Evolutionary conservation across 2,113 vertebrate species (phyloP).

Genomic region (Aix galericulata): DNA sequence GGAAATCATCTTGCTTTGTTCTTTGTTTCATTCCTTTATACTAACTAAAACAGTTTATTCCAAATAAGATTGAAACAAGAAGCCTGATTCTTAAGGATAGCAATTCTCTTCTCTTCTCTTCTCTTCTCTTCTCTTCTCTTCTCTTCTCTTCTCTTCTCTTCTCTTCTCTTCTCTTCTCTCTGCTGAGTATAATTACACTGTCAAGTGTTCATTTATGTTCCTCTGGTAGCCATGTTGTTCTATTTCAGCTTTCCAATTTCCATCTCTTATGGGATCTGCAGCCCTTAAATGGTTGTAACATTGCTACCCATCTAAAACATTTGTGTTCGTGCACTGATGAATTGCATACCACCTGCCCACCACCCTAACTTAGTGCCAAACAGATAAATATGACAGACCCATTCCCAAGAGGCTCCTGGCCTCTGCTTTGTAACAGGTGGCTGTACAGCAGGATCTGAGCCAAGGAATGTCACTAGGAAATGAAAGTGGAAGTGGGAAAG

Average conservation of each 20-base stretch:
- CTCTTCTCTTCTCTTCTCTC: too few species aligned
- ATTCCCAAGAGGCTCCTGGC: background rate
- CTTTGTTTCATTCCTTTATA: background rate
- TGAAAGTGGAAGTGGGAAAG: background rate
- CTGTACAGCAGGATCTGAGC: background rate
- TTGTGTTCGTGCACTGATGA: fast-evolving
- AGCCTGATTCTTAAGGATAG: constrained; percentile 34
- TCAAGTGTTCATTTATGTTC: constrained; percentile 24
- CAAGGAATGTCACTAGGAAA: background rate
- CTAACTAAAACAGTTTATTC: background rate
- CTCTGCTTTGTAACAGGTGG: constrained; percentile 24
- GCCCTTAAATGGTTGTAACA: background rate
- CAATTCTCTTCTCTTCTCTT: background rate
- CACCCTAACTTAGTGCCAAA: background rate
- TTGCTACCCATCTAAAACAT: background rate
- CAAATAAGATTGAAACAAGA: constrained; percentile 27
- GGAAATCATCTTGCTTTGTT: background rate
- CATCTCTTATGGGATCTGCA: background rate
- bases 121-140: too few species aligned
- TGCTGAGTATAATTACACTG: background rate
- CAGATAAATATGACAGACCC: background rate
- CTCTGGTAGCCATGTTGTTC: background rate
- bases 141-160: too few species aligned
- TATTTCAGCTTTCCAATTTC: background rate
- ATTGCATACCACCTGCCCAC: background rate